Evolutionary conservation across 2,113 vertebrate species (phyloP), one percentile per base, ranked within the genome.

Genomic region (Tretioscincus oriximinensis): DNA sequence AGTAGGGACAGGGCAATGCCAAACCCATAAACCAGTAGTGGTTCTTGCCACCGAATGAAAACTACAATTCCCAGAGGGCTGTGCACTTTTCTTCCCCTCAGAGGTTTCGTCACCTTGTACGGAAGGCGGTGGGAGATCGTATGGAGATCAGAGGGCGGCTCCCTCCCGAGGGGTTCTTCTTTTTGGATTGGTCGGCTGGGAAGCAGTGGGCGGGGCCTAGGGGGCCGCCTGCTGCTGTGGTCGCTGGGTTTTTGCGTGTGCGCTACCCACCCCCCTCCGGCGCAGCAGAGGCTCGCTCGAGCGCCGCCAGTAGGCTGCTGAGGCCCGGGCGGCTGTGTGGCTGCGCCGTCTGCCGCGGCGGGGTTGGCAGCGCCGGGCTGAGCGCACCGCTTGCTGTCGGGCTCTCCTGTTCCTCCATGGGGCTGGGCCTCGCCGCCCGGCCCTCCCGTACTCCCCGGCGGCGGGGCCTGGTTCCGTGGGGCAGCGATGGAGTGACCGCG

Each of bases 41-140:
- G 54, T 18, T 4, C 54, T 41, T 16, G 18, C 2, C 18, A 58
- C 14, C 12, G 26, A 4, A 2, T 7, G 49, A 21, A 60, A 75
- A 81, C 64, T 75, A 68, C 73, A 29, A 6, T 41, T 76, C 80
- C 80, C 80, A 81, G 64, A 28, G 49, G 68, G 18, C 80, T 5
- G 18, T 14, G 41, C 20, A 16, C 2, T 22, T 16, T 21, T 29
- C 24, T 20, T 35, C 31, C 22, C 24, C 6, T 2, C 11, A 41
- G 41, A n/a, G n/a, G 8, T 24, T 60, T 45, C 77, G 77, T 60
- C 21, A 35, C 21, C 8, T 45, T 51, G 49, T 29, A 61, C 7
- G 26, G 1, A 31, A 11, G 35, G 77, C 28, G 65, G 63, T 5
- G 35, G 45, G 6, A n/a, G 2, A 28, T 20, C 47, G 64, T 54